phyloP scores from a whole-genome alignment of 1,140 invertebrate genomes.

The Leptestheria dahalacensis region DNA sequence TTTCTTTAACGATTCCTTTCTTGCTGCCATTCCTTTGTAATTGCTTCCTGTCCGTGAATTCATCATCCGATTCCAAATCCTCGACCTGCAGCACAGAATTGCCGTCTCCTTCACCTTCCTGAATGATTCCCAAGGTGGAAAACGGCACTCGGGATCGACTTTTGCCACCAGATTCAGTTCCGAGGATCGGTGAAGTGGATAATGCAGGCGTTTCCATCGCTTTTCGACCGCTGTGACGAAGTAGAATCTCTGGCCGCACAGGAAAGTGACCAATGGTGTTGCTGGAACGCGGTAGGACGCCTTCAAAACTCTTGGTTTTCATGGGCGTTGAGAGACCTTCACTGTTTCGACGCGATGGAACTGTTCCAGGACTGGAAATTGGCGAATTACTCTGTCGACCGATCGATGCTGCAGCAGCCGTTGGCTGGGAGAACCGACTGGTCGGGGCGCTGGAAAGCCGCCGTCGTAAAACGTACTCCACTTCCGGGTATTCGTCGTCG shows the following conservation, averaged over 20 bases:
- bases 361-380: not conserved
- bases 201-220: not conserved
- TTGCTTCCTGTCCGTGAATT: not conserved
- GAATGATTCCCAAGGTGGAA: not conserved
- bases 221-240: not conserved
- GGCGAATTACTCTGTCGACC: not conserved
- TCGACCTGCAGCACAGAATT: not conserved
- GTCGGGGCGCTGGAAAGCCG: slow-evolving; percentile 4
- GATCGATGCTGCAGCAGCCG: not conserved
- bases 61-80: not conserved
- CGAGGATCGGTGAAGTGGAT: not conserved
- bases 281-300: not conserved
- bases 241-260: not conserved
- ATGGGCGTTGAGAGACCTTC: not conserved
- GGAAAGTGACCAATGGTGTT: not conserved
- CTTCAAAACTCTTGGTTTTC: not conserved
- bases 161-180: not conserved
- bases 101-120: not conserved
- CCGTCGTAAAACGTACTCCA: not conserved
- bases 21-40: not conserved
- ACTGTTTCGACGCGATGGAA: not conserved
- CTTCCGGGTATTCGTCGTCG: slow-evolving; percentile 22
- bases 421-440: not conserved
- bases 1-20: not conserved
- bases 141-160: not conserved